Evolutionary conservation across 37 sponge, comb jelly and placozoan species (phyloP), one percentile per base, ranked within the genome.

Genomic region (Ianthella basta): DNA sequence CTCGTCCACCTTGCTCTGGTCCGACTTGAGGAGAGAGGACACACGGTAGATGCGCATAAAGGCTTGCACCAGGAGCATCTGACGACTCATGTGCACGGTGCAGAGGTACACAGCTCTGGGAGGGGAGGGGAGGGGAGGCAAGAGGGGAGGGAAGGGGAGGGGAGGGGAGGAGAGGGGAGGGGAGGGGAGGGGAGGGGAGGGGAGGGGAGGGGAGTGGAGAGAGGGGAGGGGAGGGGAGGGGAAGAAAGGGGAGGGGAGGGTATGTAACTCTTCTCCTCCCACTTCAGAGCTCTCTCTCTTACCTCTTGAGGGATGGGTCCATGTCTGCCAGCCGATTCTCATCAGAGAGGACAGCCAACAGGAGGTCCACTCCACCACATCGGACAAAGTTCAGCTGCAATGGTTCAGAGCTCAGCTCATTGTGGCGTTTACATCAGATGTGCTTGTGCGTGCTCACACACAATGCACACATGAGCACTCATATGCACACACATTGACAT

Each of bases 311-410:
- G 24, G 68, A 33, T 19, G 20, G 78, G 82, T 88, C 89, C 15
- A 56, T 82, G 18, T 80, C 39, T 5, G 86, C 40, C 63, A 92
- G 57, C 72, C 75, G 74, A 73, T 83, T 79, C 70, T 89, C 83
- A 66, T 84, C 72, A 16, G 83, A 73, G 54, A 90, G 82, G 12
- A 93, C 56, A 13, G 37, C 57, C 59, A 89, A 56, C 59, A 89
- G 27, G 32, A 93, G 88, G 37, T 81, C 80, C 23, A 93, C 64
- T 1, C 93, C 93, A 10, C 90, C 88, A 67, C 88, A 80, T 60
- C 30, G 75, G 30, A 93, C 82, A 72, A 93, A 89, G 83, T 93
- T 84, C 21, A 66, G 27, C 88, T 87, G 61, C 38, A 56, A 27
- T 13, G 33, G 70, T 38, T 6, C 60, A 55, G 15, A 83, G 12